Evolutionary conservation across 2,113 vertebrate genomes (phyloP).

Genomic region (Anguilla japonica): DNA sequence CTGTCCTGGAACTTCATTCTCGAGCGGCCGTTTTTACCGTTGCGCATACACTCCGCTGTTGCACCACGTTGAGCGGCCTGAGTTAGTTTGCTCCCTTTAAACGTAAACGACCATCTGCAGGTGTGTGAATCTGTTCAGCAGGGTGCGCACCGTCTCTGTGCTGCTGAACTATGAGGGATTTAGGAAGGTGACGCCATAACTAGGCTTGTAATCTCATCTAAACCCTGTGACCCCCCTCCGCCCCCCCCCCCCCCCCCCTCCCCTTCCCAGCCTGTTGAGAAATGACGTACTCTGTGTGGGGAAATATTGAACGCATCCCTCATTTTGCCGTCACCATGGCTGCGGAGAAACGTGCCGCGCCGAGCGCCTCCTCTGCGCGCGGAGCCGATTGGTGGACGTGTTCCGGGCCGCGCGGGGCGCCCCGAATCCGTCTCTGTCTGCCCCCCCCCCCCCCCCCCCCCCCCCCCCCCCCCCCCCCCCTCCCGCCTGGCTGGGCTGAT

Average conservation of each 20-base stretch:
- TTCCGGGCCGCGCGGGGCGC: neutral
- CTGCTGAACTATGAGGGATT: neutral
- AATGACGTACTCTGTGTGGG: neutral
- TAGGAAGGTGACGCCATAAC: neutral
- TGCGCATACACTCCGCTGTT: neutral
- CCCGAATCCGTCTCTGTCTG: neutral
- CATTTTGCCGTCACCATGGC: neutral
- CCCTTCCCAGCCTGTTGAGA: neutral
- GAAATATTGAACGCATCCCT: neutral
- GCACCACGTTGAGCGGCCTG: neutral
- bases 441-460: slow-evolving; percentile 10
- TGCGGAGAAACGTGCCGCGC: neutral
- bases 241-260: too few relatives aligned
- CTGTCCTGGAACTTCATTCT: neutral
- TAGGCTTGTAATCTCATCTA: neutral
- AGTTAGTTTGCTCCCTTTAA: neutral
- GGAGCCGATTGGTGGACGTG: neutral
- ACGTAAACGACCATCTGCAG: neutral
- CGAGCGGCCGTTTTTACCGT: neutral
- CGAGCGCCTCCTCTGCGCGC: too few relatives aligned
- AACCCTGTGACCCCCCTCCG: neutral
- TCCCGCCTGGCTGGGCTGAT: slow-evolving; percentile 12
- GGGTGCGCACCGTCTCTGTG: neutral
- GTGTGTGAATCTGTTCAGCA: neutral
- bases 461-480: slow-evolving; percentile 10